Evolutionary conservation across 2,888 invertebrate genomes (phyloP).

Genomic region (Camptogramma bilineatum): DNA sequence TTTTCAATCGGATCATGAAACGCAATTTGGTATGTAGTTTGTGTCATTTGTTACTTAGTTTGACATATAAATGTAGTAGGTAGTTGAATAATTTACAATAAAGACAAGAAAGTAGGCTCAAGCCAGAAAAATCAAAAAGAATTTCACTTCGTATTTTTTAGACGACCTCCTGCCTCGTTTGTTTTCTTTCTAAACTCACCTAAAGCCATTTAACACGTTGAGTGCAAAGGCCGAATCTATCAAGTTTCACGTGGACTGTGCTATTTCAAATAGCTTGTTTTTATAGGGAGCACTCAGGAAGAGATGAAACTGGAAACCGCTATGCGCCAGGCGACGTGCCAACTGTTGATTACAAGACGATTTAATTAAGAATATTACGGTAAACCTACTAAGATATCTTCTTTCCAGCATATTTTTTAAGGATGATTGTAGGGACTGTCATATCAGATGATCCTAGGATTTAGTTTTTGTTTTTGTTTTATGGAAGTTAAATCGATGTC

Average conservation of each 20-base stretch:
- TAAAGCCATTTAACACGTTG: slow-evolving; percentile 78
- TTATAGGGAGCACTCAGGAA: slow-evolving; percentile 80
- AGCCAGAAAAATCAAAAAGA: slow-evolving; percentile 15
- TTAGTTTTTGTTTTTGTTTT: too few relatives aligned
- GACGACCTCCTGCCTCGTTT: slow-evolving; percentile 51
- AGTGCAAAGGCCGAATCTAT: slow-evolving; percentile 75
- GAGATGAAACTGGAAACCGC: slow-evolving; percentile 72
- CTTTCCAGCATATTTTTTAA: neutral
- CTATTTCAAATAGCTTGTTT: slow-evolving; percentile 84
- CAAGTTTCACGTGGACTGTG: slow-evolving; percentile 68
- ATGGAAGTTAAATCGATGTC: too few relatives aligned
- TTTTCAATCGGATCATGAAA: too few relatives aligned
- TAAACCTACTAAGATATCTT: neutral
- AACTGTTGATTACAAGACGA: slow-evolving; percentile 52
- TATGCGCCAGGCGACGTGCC: slow-evolving; percentile 72
- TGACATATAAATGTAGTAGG: neutral
- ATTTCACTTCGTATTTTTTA: slow-evolving; percentile 21
- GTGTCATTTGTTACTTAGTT: too few relatives aligned
- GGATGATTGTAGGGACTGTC: too few relatives aligned
- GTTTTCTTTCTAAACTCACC: slow-evolving; percentile 79
- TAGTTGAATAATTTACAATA: neutral
- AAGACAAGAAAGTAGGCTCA: too few relatives aligned
- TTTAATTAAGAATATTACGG: slow-evolving; percentile 19
- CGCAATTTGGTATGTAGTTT: too few relatives aligned
- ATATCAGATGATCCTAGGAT: too few relatives aligned